phyloP scores from a whole-genome alignment of 2,888 invertebrate species.

The Volucella bombylans region DNA sequence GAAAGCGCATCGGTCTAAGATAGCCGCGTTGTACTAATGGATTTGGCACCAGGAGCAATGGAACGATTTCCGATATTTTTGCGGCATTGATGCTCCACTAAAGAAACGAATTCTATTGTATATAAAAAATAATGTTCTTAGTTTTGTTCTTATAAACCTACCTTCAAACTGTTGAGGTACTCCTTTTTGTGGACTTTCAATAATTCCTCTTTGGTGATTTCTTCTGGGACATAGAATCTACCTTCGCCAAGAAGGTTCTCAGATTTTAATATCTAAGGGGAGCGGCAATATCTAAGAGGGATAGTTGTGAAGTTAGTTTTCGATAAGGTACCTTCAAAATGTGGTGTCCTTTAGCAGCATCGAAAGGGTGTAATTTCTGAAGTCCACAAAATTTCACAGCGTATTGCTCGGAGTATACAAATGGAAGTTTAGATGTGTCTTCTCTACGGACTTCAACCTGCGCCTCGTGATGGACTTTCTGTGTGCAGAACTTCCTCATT shows the following conservation, averaged over 20 bases:
- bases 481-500: constrained; percentile 64
- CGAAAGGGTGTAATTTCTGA: constrained; percentile 93
- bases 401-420: constrained; percentile 90
- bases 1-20: constrained; percentile 90
- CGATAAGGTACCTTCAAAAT: constrained; percentile 85
- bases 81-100: constrained; percentile 93
- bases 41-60: constrained; percentile 90
- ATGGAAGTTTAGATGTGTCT: constrained; percentile 85
- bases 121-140: neutral
- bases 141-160: constrained; percentile 76
- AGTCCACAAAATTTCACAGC: constrained; percentile 91
- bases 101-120: constrained; percentile 75
- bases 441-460: constrained; percentile 53
- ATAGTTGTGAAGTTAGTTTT: neutral
- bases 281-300: neutral
- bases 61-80: constrained; percentile 89
- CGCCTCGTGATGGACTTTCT: constrained; percentile 60
- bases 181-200: constrained; percentile 89
- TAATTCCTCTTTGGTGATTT: constrained; percentile 88
- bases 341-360: constrained; percentile 93
- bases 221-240: constrained; percentile 86
- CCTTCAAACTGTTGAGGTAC: constrained; percentile 90
- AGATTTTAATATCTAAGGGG: constrained; percentile 84
- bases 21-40: constrained; percentile 89
- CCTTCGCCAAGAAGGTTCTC: constrained; percentile 85